Base-by-base conservation (phyloP, 2,888 invertebrate species). In the Ochropacha duplaris region DNA sequence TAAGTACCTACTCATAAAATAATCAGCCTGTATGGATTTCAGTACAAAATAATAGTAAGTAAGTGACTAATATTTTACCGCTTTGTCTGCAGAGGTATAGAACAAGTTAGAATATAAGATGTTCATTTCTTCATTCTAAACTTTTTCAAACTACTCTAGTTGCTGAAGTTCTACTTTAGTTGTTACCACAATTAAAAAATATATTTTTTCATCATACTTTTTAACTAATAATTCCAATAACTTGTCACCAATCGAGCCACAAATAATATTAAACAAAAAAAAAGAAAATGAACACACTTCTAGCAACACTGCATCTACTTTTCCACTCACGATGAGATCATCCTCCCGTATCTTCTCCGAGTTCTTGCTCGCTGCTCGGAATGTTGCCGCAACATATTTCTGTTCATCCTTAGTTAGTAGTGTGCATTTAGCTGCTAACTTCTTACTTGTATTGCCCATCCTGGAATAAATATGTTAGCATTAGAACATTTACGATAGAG, bases 401-500 rank as follows among this genome's bases (percentile, higher is more conserved):
- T 95, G 94, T 69, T 95, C 95, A 49, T 95, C 94, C 84, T 93
- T 94, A 0, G 94, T 94, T 4, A 95, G 83, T 50, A 95, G 90
- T 8, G 94, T 94, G 83, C 95, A 95, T 84, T 94, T 94, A 54
- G 95, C 94, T 22, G 95, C 95, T 60, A 95, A 75, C 78, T 94
- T 95, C 78, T 94, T 95, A 72, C 95, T 95, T 64, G 94, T 94
- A 79, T 95, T 95, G 57, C 94, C 94, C 94, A 94, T 94, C 68
- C 88, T 91, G 64, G 60, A 82, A 76, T n/a, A 19, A n/a, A 44
- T n/a, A 19, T n/a, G 0, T 19, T 6, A 2, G 3, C 9, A 6
- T 44, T 9, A 39, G 39, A 39, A 34, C 14, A 34, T 14, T 34
- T 2, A n/a, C n/a, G n/a, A n/a, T n/a, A n/a, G n/a, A n/a, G n/a